phyloP scores from a whole-genome alignment of 2,888 invertebrate species.

The Conistra vaccinii region DNA sequence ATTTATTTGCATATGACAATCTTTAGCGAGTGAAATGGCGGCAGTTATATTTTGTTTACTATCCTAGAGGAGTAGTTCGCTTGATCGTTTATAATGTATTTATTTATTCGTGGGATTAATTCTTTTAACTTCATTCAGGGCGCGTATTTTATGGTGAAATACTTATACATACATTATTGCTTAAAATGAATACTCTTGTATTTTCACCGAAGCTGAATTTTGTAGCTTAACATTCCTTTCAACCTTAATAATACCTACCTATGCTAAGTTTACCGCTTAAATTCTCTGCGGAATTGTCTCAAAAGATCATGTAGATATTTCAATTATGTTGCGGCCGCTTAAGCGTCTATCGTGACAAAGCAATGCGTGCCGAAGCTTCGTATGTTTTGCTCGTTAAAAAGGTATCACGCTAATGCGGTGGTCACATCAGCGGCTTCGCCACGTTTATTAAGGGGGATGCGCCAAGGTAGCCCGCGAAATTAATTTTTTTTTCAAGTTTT shows the following conservation, averaged over 20 bases:
- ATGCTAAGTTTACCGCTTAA: not conserved
- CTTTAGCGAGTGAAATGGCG: slow-evolving; percentile 9
- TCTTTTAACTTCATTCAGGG: not conserved
- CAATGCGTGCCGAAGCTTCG: too few relatives aligned
- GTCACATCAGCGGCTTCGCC: too few relatives aligned
- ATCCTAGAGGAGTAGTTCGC: not conserved
- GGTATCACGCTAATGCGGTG: too few relatives aligned
- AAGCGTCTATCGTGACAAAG: too few relatives aligned
- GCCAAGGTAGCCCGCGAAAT: too few relatives aligned
- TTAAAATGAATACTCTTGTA: not conserved
- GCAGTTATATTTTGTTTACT: slow-evolving; percentile 21
- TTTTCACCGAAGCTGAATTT: not conserved
- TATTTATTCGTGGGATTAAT: not conserved
- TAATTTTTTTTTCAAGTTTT: too few relatives aligned
- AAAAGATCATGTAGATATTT: not conserved
- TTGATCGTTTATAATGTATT: not conserved
- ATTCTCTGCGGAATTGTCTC: not conserved
- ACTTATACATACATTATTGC: not conserved
- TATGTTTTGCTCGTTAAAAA: too few relatives aligned
- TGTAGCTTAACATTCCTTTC: not conserved
- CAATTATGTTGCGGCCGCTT: too few relatives aligned
- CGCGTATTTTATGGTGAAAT: not conserved
- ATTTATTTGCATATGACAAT: slow-evolving; percentile 52
- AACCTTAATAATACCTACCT: not conserved
- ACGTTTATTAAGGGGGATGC: too few relatives aligned